Evolutionary conservation across 1,140 invertebrate species (phyloP), one percentile per base, ranked within the genome.

Genomic region (Sogatella furcifera): DNA sequence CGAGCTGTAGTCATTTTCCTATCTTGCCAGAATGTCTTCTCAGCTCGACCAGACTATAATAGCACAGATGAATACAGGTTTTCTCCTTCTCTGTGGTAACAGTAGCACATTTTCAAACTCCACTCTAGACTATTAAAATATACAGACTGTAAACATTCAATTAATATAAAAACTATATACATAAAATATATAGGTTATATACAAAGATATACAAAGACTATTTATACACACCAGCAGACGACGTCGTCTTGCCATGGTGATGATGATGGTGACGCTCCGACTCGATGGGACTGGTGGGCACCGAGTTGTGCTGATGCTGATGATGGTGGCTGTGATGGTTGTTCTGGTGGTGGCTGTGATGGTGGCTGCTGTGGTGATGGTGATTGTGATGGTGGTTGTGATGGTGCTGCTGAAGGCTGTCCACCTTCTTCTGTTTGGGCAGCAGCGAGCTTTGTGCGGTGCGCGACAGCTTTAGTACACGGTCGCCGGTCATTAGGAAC

Each of bases 401-500:
- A 66, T 77, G 75, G 66, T 77, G 76, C 69, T 79, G 75, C 57
- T 77, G 74, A 60, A 78, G 71, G 65, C 74, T 77, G 64, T 80
- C 78, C 19, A 84, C 78, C 70, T 85, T 85, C 68, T 83, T 84
- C 68, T 83, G 78, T 60, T 81, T 80, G 15, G 81, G 78, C 11
- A 83, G 65, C n/a, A 83, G 54, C 41, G 65, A 66, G 58, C 65
- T 76, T 80, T 85, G 84, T 42, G 83, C 81, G 17, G 86, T 89
- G 58, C 89, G 78, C 22, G 91, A 90, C 55, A 95, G 78, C 74
- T 95, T 95, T 55, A 97, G 78, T 73, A 96, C 95, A 63, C 94
- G 78, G 70, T 96, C 92, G 10, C 93, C 93, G n/a, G 93, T 96
- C 93, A 97, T 96, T 83, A 95, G 91, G 76, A 92, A 96, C 19